These are phyloP conservation scores for Aricia agestis DNA, from an alignment of 1,140 invertebrate species.

Conservation along the genomic window DNA sequence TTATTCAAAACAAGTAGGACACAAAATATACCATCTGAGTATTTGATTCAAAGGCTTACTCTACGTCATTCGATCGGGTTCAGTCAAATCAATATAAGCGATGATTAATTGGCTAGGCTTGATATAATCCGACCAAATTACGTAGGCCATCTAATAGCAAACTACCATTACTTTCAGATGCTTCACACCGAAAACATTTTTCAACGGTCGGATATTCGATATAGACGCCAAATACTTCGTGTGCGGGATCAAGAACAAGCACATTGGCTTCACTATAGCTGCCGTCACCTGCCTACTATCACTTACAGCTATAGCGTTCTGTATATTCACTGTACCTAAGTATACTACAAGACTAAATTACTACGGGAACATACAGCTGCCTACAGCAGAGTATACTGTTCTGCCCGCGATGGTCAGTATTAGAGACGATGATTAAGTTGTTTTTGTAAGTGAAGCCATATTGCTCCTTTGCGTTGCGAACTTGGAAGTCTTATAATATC, in stretches of 20 bases:
- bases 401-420: constrained; percentile 36
- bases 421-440: neutral
- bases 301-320: constrained; percentile 40
- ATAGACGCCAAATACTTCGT: constrained; percentile 48
- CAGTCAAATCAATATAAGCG: no score
- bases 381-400: constrained; percentile 40
- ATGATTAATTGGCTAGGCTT: no score
- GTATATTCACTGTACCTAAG: constrained; percentile 48
- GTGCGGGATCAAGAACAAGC: constrained; percentile 29
- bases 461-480: no score
- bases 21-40: no score
- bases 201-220: constrained; percentile 54
- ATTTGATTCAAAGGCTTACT: no score
- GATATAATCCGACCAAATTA: neutral
- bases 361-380: constrained; percentile 32
- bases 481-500: no score
- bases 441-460: no score
- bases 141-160: neutral
- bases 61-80: no score
- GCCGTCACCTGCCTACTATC: constrained; percentile 41
- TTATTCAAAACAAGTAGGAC: no score
- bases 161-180: constrained; percentile 51
- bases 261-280: constrained; percentile 37
- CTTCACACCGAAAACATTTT: constrained; percentile 41
- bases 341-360: constrained; percentile 34